Base-by-base conservation (phyloP, 2,797 vertebrate species). In the Amniataba percoides region DNA sequence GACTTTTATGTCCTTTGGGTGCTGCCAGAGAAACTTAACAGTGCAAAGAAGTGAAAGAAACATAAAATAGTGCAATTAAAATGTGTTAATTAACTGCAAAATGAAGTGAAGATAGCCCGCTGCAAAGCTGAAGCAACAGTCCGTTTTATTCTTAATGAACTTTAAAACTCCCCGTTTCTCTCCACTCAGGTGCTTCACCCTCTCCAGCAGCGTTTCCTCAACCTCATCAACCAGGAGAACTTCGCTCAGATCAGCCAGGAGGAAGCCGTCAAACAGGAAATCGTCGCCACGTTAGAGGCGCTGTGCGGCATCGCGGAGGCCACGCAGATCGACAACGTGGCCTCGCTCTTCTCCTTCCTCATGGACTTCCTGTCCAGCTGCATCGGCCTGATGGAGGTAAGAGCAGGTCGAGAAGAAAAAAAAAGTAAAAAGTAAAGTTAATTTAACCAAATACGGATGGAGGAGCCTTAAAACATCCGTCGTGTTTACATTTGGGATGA, bases 311-410 rank as follows among this genome's bases (percentile, higher is more conserved):
- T 99, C 69, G 98, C 98, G 0, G 98, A 99, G 90, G 98, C 98
- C 0, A 99, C 98, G 4, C 98, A 99, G 93, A 98, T 99, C n/a
- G 98, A 99, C 94, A 99, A 99, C 0, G 98, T 99, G 78, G 95
- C 96, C 5, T 96, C 97, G 82, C 97, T 99, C 78, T 99, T 99
- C 91, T 99, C 97, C 82, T 99, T 99, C 75, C 94, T 99, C 77
- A 98, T 99, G 97, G 98, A 99, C 94, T 99, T 99, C 89, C 95
- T 99, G 90, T 99, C 96, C 92, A 99, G 97, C 90, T 99, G 98
- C 92, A 99, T 99, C 73, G 98, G 98, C 77, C 95, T 99, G 86
- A 99, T 99, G 98, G 98, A 99, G 95, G 97, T 99, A 62, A 68
- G 65, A 67, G 42, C 18, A 1, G 15, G 3, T 4, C 1, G 12